A percentile compares a stretch with the other conserved stretches of the same genome.
These are phyloP conservation scores for Brassicogethes aeneus DNA, from an alignment of 2,888 invertebrate species.

Conservation along the genomic window DNA sequence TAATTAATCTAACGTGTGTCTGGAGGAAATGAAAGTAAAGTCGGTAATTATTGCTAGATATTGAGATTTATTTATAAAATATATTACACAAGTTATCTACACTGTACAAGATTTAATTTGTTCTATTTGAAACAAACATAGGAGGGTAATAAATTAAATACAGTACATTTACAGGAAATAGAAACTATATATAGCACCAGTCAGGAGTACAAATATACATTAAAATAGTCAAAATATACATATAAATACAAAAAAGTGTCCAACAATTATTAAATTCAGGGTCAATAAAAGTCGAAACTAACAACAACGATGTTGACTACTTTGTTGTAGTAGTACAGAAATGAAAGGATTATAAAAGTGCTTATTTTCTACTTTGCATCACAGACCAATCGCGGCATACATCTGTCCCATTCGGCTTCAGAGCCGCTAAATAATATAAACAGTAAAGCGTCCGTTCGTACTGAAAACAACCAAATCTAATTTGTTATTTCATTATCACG, in stretches of 20 bases:
- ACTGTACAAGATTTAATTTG: constrained; percentile 37
- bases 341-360: constrained; percentile 20
- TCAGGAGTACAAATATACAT: constrained; percentile 39
- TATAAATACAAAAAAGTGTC: constrained; percentile 28
- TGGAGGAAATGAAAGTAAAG: neutral
- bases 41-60: constrained; percentile 31
- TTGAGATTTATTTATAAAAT: constrained; percentile 43
- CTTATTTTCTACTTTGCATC: constrained; percentile 31
- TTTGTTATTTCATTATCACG: constrained; percentile 1
- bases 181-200: constrained; percentile 42
- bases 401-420: constrained; percentile 26
- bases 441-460: constrained; percentile 17
- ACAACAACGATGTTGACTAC: constrained; percentile 3
- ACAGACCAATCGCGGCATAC: constrained; percentile 32
- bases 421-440: constrained; percentile 14
- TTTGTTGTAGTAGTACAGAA: constrained; percentile 3
- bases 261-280: constrained; percentile 14
- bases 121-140: constrained; percentile 26
- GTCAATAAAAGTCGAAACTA: constrained; percentile 6
- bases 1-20: too few relatives aligned
- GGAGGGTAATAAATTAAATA: constrained; percentile 32
- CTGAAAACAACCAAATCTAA: constrained; percentile 1
- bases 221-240: constrained; percentile 28
- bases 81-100: constrained; percentile 45
- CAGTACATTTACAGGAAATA: constrained; percentile 36